Base-by-base conservation (phyloP, 2,888 invertebrate species). In the Rhagonycha fulva region DNA sequence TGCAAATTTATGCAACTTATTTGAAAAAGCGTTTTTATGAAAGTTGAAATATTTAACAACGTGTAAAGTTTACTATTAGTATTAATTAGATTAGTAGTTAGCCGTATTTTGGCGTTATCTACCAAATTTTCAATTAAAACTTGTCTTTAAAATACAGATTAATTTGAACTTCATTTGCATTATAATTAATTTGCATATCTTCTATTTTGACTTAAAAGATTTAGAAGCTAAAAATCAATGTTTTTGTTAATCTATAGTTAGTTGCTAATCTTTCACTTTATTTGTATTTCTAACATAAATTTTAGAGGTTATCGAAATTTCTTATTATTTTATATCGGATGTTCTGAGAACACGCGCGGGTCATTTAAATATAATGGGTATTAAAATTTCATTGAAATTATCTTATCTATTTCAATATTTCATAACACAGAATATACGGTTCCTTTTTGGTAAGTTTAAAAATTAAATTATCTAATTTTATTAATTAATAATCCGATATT, bases 321-420 rank as follows among this genome's bases (percentile, higher is more conserved):
- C 10, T 47, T n/a, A 67, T 60, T 24, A 70, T 61, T 26, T 19
- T 66, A 47, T 47, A 67, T 66, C 71, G 67, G 28, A 72, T 14
- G 71, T 72, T 72, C 71, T 4, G 4, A 14, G 24, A 24, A 19
- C 71, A 72, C 71, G 71, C 30, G 71, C 14, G 24, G 67, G 26
- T 72, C 71, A 72, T 72, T 72, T 66, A 24, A 30, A 72, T 66
- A 19, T 66, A 24, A 67, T 72, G 71, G 32, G 23, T 9, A n/a
- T n/a, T 72, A 66, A 66, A 72, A 72, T 66, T 32, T 14, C 26
- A 23, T 26, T 14, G n/a, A 24, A 23, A 12, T 66, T 14, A 66
- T 66, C 24, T 26, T 24, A 23, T n/a, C 19, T 9, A 2, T 66
- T 66, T 66, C 24, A 24, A 24, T 14, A 66, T 66, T 24, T 66